Percentiles rank a stretch among this genome's conserved stretches.
These are phyloP conservation scores for Eupithecia subfuscata DNA, from an alignment of 2,888 invertebrate species.

Conservation along the genomic window DNA sequence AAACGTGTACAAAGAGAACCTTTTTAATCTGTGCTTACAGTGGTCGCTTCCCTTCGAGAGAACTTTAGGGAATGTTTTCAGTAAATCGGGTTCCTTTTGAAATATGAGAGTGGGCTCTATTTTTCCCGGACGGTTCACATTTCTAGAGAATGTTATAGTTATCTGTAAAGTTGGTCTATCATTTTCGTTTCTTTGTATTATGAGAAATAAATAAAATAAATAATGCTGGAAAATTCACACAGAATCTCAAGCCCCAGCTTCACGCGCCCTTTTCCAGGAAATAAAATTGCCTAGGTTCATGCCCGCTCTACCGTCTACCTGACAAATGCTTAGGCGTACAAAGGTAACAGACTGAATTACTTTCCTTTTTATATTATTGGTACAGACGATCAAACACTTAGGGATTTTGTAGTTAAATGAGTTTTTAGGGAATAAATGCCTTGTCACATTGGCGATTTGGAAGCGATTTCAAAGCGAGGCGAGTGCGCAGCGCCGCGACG, in stretches of 20 bases:
- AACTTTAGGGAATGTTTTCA: neutral
- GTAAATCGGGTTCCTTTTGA: neutral
- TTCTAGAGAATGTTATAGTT: neutral
- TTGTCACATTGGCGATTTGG: no score
- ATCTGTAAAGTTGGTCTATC: neutral
- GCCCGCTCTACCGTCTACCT: no score
- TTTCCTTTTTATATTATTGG: no score
- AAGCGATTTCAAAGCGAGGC: no score
- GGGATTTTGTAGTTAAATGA: neutral
- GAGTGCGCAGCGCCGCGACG: no score
- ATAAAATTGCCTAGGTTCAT: no score
- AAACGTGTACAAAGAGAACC: neutral
- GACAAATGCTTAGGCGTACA: no score
- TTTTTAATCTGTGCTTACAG: neutral
- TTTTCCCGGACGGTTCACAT: neutral
- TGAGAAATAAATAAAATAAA: no score
- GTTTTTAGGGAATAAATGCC: neutral
- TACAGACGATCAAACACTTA: neutral
- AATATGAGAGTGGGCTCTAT: neutral
- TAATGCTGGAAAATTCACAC: no score
- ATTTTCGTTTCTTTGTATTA: neutral
- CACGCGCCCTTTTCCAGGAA: no score
- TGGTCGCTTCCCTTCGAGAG: neutral
- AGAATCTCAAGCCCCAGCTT: no score
- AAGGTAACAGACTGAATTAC: no score